These are phyloP conservation scores for Scylla paramamosain DNA, from an alignment of 1,140 invertebrate species.

Conservation along the genomic window DNA sequence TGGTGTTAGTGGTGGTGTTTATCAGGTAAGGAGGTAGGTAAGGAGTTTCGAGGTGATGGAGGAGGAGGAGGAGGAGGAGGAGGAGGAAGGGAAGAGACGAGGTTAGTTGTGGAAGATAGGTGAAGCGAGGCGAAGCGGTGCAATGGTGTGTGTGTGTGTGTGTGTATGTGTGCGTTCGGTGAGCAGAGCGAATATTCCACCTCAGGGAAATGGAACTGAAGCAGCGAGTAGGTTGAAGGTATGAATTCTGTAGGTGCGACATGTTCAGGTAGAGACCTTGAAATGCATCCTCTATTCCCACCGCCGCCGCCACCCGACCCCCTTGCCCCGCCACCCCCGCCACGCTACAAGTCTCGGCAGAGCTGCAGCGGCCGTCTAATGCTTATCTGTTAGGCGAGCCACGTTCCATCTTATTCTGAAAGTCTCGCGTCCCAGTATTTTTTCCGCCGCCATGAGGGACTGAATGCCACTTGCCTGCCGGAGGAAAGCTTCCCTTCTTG, in stretches of 20 bases:
- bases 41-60: too few species aligned
- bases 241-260: background rate
- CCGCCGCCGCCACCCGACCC: too few species aligned
- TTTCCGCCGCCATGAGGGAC: background rate
- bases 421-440: background rate
- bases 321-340: too few species aligned
- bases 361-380: background rate
- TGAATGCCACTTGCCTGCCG: background rate
- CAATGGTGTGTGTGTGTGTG: too few species aligned
- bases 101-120: too few species aligned
- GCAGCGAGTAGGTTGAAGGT: background rate
- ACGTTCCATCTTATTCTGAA: conserved; percentile 16
- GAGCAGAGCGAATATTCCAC: background rate
- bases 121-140: too few species aligned
- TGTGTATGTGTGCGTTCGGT: background rate
- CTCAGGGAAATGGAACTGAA: background rate
- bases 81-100: too few species aligned
- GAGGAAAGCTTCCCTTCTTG: background rate
- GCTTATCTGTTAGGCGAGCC: background rate
- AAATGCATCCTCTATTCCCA: background rate
- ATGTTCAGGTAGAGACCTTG: conserved; percentile 11
- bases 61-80: too few species aligned
- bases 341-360: background rate
- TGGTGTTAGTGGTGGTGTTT: too few species aligned
- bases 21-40: too few species aligned